phyloP scores from a whole-genome alignment of 2,113 vertebrate species.

The Nothoprocta perdicaria region DNA sequence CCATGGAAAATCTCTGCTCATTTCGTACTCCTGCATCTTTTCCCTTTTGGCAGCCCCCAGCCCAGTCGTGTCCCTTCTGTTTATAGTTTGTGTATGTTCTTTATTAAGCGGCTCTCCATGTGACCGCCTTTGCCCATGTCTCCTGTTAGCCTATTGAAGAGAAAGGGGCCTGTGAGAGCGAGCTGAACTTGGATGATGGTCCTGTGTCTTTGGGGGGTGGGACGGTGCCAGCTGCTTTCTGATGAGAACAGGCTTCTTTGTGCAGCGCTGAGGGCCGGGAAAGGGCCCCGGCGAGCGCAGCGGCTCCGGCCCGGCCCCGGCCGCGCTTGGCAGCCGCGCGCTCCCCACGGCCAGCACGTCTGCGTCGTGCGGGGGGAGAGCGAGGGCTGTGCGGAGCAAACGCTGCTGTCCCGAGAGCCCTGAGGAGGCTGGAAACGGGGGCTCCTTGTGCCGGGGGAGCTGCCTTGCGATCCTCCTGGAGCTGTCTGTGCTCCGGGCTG shows the following conservation, averaged over 20 bases:
- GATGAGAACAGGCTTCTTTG: constrained; percentile 54
- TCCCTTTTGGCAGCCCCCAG: not conserved
- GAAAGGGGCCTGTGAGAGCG: constrained; percentile 38
- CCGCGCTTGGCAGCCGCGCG: not conserved
- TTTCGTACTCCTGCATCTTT: not conserved
- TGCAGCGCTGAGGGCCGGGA: constrained; percentile 8
- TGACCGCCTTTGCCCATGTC: constrained; percentile 21
- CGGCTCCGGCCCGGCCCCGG: accelerated
- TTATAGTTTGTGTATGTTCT: constrained; percentile 33
- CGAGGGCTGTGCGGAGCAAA: not conserved
- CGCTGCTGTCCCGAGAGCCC: not conserved
- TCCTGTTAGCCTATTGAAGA: constrained; percentile 44
- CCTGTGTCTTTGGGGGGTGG: not conserved
- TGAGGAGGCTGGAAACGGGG: not conserved
- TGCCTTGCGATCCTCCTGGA: not conserved
- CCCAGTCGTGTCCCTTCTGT: accelerated
- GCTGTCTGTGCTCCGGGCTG: not conserved
- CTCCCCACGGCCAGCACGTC: not conserved
- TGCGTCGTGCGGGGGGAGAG: not conserved
- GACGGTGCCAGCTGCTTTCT: constrained; percentile 7
- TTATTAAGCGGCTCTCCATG: constrained; percentile 25
- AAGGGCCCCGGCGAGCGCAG: not conserved
- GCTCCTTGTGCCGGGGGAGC: not conserved
- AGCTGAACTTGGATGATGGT: constrained; percentile 37
- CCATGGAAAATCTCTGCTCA: not conserved